These are phyloP conservation scores for Regulus satrapa DNA, from an alignment of 2,113 vertebrate genomes.

Conservation along the genomic window DNA sequence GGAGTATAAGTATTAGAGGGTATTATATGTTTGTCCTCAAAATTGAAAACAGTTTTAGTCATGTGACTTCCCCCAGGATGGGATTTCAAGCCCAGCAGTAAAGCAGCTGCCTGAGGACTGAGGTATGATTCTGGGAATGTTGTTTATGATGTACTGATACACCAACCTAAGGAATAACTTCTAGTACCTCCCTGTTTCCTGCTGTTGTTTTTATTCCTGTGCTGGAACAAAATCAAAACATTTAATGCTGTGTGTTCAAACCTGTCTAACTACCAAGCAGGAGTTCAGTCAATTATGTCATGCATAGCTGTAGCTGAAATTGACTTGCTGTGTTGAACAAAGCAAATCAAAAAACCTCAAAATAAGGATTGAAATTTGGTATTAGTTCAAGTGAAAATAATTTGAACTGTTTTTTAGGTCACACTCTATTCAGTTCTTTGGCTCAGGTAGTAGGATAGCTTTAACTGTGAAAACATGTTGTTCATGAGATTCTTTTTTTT, in stretches of 20 bases:
- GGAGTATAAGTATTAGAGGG: accelerated
- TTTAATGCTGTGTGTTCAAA: background rate
- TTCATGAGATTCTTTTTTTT: background rate
- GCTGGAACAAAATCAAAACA: background rate
- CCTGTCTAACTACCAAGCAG: background rate
- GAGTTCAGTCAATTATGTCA: background rate
- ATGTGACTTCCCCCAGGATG: accelerated
- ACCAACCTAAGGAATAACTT: background rate
- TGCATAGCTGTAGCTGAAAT: background rate
- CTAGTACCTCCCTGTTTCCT: background rate
- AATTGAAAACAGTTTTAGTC: background rate
- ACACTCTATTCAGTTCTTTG: background rate
- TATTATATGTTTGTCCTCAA: background rate
- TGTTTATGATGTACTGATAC: background rate
- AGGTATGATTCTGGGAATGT: background rate
- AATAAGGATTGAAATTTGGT: background rate
- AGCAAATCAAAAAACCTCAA: background rate
- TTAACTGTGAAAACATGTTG: background rate
- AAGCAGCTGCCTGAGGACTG: background rate
- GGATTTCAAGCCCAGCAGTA: background rate
- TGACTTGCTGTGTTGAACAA: background rate
- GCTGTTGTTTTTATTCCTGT: background rate
- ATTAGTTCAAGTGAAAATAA: background rate
- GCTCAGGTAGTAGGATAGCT: background rate
- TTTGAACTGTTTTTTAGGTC: background rate